These are phyloP conservation scores for Habroteleia sp. DNA, from an alignment of 2,888 invertebrate genomes.

Conservation along the genomic window DNA sequence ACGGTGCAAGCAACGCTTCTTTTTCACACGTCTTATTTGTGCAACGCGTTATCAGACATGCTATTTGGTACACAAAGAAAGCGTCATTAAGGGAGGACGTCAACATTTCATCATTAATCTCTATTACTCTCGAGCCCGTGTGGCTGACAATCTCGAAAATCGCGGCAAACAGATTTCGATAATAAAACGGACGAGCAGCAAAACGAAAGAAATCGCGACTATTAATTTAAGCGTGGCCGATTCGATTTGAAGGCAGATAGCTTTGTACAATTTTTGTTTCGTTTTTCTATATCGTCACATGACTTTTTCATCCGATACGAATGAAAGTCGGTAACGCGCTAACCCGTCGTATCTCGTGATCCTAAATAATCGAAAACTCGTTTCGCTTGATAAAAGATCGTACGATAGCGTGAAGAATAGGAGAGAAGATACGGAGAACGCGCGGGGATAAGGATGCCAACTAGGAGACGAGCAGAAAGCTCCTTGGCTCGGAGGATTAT, in stretches of 20 bases:
- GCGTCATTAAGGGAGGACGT: conserved; percentile 2
- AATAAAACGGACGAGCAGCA: conserved; percentile 19
- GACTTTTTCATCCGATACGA: no score
- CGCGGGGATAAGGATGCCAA: conserved; percentile 32
- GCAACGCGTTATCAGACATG: neutral
- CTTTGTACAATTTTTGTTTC: conserved; percentile 12
- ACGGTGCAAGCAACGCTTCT: neutral
- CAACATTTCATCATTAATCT: conserved; percentile 34
- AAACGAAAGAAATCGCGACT: conserved; percentile 34
- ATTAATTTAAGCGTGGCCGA: conserved; percentile 53
- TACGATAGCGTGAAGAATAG: conserved; percentile 47
- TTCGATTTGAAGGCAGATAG: conserved; percentile 40
- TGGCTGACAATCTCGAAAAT: conserved; percentile 9
- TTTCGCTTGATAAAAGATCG: conserved; percentile 60
- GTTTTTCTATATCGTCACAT: conserved; percentile 2
- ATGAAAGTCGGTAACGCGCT: conserved; percentile 13
- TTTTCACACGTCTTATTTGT: conserved; percentile 1
- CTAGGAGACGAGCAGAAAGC: conserved; percentile 37
- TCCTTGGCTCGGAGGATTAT: conserved; percentile 48
- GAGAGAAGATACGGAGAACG: conserved; percentile 26
- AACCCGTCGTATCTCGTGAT: conserved; percentile 42
- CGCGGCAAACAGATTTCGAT: neutral
- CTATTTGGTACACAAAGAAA: neutral
- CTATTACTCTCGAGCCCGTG: conserved; percentile 28
- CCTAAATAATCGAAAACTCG: conserved; percentile 62